Evolutionary conservation across 2,888 invertebrate species (phyloP), one percentile per base, ranked within the genome.

Genomic region (Watsonalla cultraria): DNA sequence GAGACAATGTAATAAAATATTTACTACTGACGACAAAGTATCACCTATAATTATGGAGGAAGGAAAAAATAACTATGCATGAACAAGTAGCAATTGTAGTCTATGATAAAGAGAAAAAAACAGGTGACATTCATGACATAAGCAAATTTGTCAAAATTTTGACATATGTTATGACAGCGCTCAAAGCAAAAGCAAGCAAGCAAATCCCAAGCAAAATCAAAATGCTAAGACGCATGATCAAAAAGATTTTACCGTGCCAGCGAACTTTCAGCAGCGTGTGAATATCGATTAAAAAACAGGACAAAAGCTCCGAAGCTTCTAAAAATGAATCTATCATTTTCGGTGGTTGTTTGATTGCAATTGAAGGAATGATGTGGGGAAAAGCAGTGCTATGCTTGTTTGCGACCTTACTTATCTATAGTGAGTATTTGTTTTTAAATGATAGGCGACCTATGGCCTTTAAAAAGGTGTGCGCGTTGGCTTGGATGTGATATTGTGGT

Each of bases 191-290:
- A 24, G 24, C 24, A 24, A 24, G 24, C 24, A 24, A 24, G 24
- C 24, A 24, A 24, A 24, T 24, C 24, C 53, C 60, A 72, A 72
- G 72, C 64, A 65, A 71, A 73, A 74, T 64, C 65, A 58, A 66
- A 72, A 71, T 65, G 70, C 70, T 70, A 84, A 80, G 83, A 87
- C 87, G 89, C 87, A 89, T 87, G 88, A 86, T 85, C 87, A 84
- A 80, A 80, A 82, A 82, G 74, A 76, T 80, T 80, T 81, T 70
- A 68, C 65, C 74, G 70, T 68, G 70, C 72, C 68, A 70, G 74
- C 76, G 73, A 76, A 72, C 67, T 35, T 57, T 67, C 58, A 62
- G 66, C 68, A 73, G 76, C 76, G 76, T 82, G 76, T 72, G 77
- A 82, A 80, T 87, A 87, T 87, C 80, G 88, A 89, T 88, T 87